Base-by-base conservation (phyloP, 2,888 invertebrate genomes). In the Dione vanillae region DNA sequence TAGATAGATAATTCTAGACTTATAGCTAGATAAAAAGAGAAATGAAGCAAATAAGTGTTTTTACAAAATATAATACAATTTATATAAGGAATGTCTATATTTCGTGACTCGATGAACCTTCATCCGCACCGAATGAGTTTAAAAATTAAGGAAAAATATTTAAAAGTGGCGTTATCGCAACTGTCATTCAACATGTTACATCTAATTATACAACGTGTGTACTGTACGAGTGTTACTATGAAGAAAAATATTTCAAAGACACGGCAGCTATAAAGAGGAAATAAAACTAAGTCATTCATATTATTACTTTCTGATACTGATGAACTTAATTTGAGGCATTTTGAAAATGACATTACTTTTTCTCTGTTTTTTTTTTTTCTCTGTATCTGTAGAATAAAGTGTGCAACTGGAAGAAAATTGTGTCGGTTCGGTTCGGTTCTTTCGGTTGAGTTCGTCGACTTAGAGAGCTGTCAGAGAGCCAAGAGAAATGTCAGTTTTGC, bases 61-160 rank as follows among this genome's bases (percentile, higher is more conserved):
- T 27, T 27, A 27, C 2, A 5, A 27, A 2, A 27, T 27, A 5
- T n/a, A 27, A 27, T 27, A 27, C 27, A 27, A 27, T 37, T 20
- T 9, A 54, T 43, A n/a, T 43, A 27, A 11, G 6, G 9, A 10
- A 8, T 56, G 68, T 78, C 77, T 72, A 74, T 71, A 10, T 37
- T 73, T 76, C 56, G 67, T 20, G 49, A 71, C 51, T 45, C 51
- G 45, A 65, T 1, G 52, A n/a, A 61, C 16, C 74, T 73, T 41
- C 37, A 65, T 75, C 56, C 67, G 69, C 45, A 65, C 61, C 70
- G 80, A 90, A 91, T 85, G 89, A 83, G 76, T 89, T 88, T 82
- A 79, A 86, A 85, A 89, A 91, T 91, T 91, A 91, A 82, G 83
- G 80, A 79, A 89, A n/a, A 89, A 87, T 88, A 88, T 90, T 88